phyloP scores from a whole-genome alignment of 2,888 invertebrate genomes.

The Sepioteuthis lessoniana region DNA sequence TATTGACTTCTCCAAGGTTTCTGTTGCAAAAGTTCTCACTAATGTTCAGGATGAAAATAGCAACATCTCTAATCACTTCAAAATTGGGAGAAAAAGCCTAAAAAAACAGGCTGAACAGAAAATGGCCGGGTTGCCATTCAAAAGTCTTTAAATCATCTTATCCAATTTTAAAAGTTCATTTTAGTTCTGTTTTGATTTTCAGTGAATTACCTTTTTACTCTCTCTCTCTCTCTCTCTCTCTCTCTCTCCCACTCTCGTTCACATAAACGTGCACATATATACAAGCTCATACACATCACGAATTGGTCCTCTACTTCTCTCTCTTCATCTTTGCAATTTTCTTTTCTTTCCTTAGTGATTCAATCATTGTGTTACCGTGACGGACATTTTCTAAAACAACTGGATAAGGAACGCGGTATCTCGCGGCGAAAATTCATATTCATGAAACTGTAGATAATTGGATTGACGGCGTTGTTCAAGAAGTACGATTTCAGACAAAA shows the following conservation, averaged over 20 bases:
- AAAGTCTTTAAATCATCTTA: not conserved
- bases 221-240: not conserved
- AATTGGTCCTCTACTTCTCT: not conserved
- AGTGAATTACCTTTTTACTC: not conserved
- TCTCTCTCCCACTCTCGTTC: not conserved
- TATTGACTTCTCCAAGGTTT: no score
- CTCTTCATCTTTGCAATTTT: not conserved
- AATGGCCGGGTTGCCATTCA: not conserved
- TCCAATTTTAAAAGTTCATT: not conserved
- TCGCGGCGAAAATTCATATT: slow-evolving; percentile 68
- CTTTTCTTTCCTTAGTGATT: not conserved
- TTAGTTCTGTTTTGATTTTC: not conserved
- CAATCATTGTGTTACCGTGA: not conserved
- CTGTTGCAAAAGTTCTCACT: no score
- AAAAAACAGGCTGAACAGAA: not conserved
- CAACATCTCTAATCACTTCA: not conserved
- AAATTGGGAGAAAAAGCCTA: not conserved
- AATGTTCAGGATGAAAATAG: no score
- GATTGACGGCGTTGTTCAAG: slow-evolving; percentile 71
- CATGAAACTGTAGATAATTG: slow-evolving; percentile 69
- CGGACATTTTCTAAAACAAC: slow-evolving; percentile 17
- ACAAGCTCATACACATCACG: no score
- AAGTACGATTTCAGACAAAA: slow-evolving; percentile 70
- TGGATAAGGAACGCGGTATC: slow-evolving; percentile 49
- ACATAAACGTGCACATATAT: not conserved